A percentile compares a stretch with the other conserved stretches of the same genome.
These are phyloP conservation scores for Macrocentrus cingulum DNA, from an alignment of 1,140 invertebrate genomes.

Conservation along the genomic window DNA sequence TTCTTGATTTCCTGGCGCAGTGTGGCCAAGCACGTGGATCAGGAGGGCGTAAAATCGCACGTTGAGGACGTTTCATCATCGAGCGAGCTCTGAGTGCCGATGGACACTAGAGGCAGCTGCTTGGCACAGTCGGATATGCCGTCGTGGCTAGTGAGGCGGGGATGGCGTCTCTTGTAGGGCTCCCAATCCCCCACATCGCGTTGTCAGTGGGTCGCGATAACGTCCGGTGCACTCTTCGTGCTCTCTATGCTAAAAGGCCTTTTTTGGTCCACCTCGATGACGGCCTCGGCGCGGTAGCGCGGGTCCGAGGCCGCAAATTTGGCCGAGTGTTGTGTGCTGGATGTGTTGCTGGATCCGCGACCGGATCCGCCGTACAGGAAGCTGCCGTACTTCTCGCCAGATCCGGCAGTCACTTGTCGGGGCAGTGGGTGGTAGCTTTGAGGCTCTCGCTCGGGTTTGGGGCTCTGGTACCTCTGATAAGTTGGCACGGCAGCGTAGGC, in stretches of 20 bases:
- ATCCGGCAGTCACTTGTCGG: slow-evolving; percentile 62
- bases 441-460: slow-evolving; percentile 36
- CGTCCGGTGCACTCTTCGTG: slow-evolving; percentile 83
- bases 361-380: slow-evolving; percentile 40
- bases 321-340: slow-evolving; percentile 23
- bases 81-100: slow-evolving; percentile 51
- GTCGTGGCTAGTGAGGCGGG: slow-evolving; percentile 46
- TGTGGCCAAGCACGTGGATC: slow-evolving; percentile 39
- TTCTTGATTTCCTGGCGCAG: background rate
- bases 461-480: slow-evolving; percentile 45
- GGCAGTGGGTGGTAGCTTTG: slow-evolving; percentile 21
- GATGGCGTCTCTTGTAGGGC: slow-evolving; percentile 62
- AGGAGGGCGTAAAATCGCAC: slow-evolving; percentile 44
- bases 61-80: slow-evolving; percentile 47
- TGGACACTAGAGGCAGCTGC: slow-evolving; percentile 33
- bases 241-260: slow-evolving; percentile 74
- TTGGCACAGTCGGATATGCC: slow-evolving; percentile 1
- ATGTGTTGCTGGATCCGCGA: slow-evolving; percentile 36
- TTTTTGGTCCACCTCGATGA: slow-evolving; percentile 66
- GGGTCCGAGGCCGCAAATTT: slow-evolving; percentile 41
- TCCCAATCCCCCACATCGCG: slow-evolving; percentile 60
- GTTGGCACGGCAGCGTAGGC: slow-evolving; percentile 34
- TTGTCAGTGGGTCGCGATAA: slow-evolving; percentile 81
- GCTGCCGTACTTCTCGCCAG: slow-evolving; percentile 56
- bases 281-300: slow-evolving; percentile 65